Conservation (phyloP, 2,113 vertebrate genomes). For the Okapia johnstoni region DNA sequence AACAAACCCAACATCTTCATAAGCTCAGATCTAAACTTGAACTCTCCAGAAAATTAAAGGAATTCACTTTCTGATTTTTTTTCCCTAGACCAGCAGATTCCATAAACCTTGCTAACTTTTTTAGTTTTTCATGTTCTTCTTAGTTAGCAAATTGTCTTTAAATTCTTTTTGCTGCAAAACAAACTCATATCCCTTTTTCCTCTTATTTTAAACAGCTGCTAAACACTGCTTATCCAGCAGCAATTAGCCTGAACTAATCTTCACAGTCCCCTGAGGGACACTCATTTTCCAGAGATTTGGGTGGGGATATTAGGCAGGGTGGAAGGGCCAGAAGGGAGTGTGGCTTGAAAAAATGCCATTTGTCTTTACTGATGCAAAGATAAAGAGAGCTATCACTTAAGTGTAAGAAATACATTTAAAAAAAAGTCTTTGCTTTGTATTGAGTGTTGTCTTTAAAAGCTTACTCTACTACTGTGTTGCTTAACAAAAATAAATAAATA, state of each 20-base stretch:
- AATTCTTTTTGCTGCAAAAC: slow-evolving; percentile 21
- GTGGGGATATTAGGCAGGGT: background rate
- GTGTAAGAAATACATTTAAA: background rate
- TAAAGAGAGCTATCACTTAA: slow-evolving; percentile 10
- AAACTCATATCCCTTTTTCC: background rate
- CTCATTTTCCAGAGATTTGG: slow-evolving; percentile 35
- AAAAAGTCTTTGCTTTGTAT: background rate
- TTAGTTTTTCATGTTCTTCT: slow-evolving; percentile 11
- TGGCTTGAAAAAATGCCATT: background rate
- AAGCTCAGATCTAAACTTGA: background rate
- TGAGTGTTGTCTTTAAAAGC: background rate
- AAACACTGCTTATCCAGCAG: slow-evolving; percentile 21
- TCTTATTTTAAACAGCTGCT: slow-evolving; percentile 56
- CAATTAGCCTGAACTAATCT: slow-evolving; percentile 64
- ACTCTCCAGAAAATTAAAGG: background rate
- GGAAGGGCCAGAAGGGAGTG: background rate
- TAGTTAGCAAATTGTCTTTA: slow-evolving; percentile 46
- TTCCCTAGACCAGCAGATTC: background rate
- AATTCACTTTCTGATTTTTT: background rate
- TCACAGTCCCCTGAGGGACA: slow-evolving; percentile 32
- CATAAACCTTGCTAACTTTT: background rate
- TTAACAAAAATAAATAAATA: slow-evolving; percentile 35
- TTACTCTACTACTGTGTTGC: background rate
- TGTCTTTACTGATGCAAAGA: background rate
- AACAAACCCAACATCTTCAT: background rate